phyloP scores from a whole-genome alignment of 2,888 invertebrate species.

The Sarcophaga subvicina region DNA sequence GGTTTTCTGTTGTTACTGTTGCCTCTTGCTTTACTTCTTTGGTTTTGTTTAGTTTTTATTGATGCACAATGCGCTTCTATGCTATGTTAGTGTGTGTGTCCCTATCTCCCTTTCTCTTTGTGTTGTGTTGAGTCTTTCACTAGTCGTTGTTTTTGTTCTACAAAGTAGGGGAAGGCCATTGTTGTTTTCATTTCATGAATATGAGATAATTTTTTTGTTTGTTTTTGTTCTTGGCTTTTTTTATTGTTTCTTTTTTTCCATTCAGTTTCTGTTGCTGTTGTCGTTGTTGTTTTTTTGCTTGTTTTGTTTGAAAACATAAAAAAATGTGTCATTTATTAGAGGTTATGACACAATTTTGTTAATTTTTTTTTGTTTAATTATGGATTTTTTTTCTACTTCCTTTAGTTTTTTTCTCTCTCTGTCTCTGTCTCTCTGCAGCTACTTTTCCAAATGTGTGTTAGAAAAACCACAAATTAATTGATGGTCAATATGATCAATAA shows the following conservation, averaged over 20 bases:
- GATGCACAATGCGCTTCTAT: background rate
- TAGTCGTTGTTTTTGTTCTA: background rate
- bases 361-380: slow-evolving; percentile 62
- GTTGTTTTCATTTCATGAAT: slow-evolving; percentile 63
- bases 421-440: background rate
- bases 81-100: too few species aligned
- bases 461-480: slow-evolving; percentile 35
- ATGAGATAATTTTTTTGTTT: slow-evolving; percentile 60
- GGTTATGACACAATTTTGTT: slow-evolving; percentile 69
- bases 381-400: slow-evolving; percentile 21
- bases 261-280: slow-evolving; percentile 11
- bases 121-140: slow-evolving; percentile 16
- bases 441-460: slow-evolving; percentile 14
- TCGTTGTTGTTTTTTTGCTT: slow-evolving; percentile 48
- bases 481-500: slow-evolving; percentile 32
- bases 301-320: slow-evolving; percentile 55
- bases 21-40: slow-evolving; percentile 27
- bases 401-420: slow-evolving; percentile 23
- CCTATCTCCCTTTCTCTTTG: background rate
- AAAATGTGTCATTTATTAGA: slow-evolving; percentile 70
- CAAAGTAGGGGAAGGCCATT: slow-evolving; percentile 69
- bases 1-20: slow-evolving; percentile 63
- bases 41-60: slow-evolving; percentile 22
- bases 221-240: slow-evolving; percentile 24
- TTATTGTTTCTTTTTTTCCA: slow-evolving; percentile 53